Percentiles rank a stretch among this genome's conserved stretches.
These are phyloP conservation scores for Nasonia vitripennis DNA, from an alignment of 1,140 invertebrate species.

Conservation along the genomic window DNA sequence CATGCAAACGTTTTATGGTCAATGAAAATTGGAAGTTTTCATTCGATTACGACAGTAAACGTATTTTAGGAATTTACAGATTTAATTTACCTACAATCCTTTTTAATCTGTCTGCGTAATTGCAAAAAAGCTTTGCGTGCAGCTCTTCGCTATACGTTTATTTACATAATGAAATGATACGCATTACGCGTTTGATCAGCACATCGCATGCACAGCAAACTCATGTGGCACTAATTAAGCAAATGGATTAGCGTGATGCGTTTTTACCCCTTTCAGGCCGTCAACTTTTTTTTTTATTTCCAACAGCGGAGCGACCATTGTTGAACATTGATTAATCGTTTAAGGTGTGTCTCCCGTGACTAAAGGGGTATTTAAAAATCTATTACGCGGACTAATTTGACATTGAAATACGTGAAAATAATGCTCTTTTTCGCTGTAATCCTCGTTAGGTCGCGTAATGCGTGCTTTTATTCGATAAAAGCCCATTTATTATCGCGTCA, in stretches of 20 bases:
- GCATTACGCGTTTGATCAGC: constrained; percentile 20
- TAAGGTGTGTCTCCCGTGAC: neutral
- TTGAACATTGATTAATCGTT: constrained; percentile 23
- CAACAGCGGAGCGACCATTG: neutral
- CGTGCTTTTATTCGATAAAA: too few species aligned
- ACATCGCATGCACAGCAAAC: constrained; percentile 2
- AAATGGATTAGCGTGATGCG: constrained; percentile 28
- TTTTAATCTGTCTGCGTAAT: neutral
- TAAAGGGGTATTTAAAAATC: neutral
- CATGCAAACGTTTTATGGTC: too few species aligned
- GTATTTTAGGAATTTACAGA: neutral
- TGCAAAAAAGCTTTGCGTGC: neutral
- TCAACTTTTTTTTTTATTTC: neutral
- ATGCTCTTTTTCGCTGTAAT: neutral
- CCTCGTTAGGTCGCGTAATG: neutral
- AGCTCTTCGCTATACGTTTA: neutral
- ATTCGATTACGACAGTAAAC: neutral
- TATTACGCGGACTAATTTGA: neutral
- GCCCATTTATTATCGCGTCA: too few species aligned
- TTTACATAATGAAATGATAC: constrained; percentile 28
- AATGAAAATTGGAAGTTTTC: too few species aligned
- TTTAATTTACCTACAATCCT: neutral
- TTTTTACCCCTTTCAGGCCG: neutral
- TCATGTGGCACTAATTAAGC: constrained; percentile 31
- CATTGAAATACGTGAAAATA: neutral